Percentiles rank a stretch among this genome's conserved stretches.
phyloP scores from a whole-genome alignment of 2,888 invertebrate species.

The Ochropacha duplaris region DNA sequence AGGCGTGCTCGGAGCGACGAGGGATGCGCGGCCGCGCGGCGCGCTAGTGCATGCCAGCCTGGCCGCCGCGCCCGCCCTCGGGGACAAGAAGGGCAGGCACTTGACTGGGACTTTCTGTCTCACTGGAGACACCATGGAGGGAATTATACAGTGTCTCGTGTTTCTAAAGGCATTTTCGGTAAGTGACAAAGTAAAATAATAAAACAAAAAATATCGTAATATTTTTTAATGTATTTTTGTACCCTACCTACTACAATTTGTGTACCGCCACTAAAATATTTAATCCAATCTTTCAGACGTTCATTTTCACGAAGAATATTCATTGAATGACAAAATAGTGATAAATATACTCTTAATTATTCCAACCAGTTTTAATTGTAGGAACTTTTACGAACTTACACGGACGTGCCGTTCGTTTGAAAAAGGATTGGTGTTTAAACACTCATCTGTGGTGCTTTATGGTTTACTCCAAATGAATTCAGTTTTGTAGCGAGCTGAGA shows the following conservation, averaged over 20 bases:
- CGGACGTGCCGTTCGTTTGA: slow-evolving; percentile 14
- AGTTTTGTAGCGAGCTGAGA: slow-evolving; percentile 31
- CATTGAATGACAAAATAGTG: not conserved
- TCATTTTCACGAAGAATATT: too few species aligned
- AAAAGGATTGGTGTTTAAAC: slow-evolving; percentile 28
- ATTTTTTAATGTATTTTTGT: too few species aligned
- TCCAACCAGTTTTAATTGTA: not conserved
- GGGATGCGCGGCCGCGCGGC: slow-evolving; percentile 84
- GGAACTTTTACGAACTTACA: slow-evolving; percentile 28
- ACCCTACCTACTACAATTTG: not conserved
- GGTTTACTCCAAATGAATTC: slow-evolving; percentile 38
- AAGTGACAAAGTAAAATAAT: slow-evolving; percentile 66
- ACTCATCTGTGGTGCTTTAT: slow-evolving; percentile 24
- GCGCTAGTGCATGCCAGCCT: slow-evolving; percentile 91
- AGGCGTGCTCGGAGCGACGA: slow-evolving; percentile 78
- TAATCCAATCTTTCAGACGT: too few species aligned
- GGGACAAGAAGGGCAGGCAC: slow-evolving; percentile 89
- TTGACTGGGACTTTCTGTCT: slow-evolving; percentile 94
- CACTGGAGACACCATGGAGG: slow-evolving; percentile 96
- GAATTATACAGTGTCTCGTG: slow-evolving; percentile 95
- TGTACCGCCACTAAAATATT: too few species aligned
- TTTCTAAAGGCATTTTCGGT: slow-evolving; percentile 97
- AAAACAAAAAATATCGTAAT: too few species aligned
- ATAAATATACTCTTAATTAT: not conserved
- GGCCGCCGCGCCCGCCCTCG: slow-evolving; percentile 88